Base-by-base conservation (phyloP, 2,113 vertebrate species). In the Cochlearius cochlearius region DNA sequence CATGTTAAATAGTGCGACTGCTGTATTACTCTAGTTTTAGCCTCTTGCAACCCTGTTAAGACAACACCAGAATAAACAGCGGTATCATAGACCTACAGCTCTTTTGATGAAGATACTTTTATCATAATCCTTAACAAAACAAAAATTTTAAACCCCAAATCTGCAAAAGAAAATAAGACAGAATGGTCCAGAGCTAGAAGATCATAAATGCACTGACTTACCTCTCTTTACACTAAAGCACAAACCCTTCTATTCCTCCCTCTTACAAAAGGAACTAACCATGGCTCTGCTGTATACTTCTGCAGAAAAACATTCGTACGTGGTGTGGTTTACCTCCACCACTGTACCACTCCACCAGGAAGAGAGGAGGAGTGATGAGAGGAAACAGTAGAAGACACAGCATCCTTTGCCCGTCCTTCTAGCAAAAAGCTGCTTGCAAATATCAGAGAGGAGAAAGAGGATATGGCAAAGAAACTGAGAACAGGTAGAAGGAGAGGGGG, bases 401-500 rank as follows among this genome's bases (percentile, higher is more conserved):
- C 38, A 64, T 30, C 38, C 21, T 63, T 47, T 68, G 22, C 30
- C 15, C 47, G 15, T 39, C 25, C 38, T 78, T 62, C 63, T 29
- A 55, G 56, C 21, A 90, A 85, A 83, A 45, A 77, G 17, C 7
- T 75, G 21, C 15, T 60, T 49, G 26, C 12, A 59, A 30, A 9
- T 50, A 50, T 12, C 34, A 36, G 15, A 23, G 17, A 80, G 38
- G 16, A 92, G 32, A 56, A 72, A 66, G 22, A 88, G 30, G 36
- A 52, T 52, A 72, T 1, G 5, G 20, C 26, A 77, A 90, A 81
- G 38, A 71, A 83, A 45, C 2, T 39, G 13, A 34, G 12, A 62
- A 59, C 4, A 63, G 10, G 36, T 22, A 45, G 10, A 66, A 73
- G 9, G 10, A 59, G 18, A 45, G 1, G 4, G 2, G 4, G 0